These are phyloP conservation scores for Erpornis zantholeuca DNA, from an alignment of 2,113 vertebrate genomes.

Conservation along the genomic window DNA sequence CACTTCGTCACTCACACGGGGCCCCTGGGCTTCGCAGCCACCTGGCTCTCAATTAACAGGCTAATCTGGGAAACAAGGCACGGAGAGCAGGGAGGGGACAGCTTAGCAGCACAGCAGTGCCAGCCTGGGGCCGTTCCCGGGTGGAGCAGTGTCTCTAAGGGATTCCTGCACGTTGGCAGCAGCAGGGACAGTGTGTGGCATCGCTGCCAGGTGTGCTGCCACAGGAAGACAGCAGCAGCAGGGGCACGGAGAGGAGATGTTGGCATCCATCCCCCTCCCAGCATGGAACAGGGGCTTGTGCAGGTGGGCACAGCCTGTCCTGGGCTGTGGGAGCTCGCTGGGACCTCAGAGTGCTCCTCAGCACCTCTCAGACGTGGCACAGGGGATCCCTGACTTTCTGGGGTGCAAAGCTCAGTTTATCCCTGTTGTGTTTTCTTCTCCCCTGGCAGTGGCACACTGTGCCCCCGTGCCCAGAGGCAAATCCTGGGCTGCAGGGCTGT, in stretches of 20 bases:
- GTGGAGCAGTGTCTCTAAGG: background rate
- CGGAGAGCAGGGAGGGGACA: constrained; percentile 12
- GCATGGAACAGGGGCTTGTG: background rate
- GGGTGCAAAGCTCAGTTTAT: background rate
- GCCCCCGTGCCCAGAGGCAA: background rate
- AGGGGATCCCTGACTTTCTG: background rate
- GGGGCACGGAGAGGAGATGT: background rate
- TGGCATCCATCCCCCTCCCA: background rate
- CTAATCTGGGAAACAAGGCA: constrained; percentile 43
- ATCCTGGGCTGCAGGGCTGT: background rate
- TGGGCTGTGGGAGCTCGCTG: background rate
- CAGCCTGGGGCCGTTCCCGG: background rate
- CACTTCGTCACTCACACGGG: background rate
- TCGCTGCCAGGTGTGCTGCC: background rate
- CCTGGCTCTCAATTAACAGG: constrained; percentile 55
- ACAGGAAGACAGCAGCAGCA: background rate
- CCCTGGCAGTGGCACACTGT: background rate
- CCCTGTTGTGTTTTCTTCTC: background rate
- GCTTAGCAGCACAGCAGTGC: constrained; percentile 36
- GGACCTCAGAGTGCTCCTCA: background rate
- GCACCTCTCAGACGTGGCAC: background rate
- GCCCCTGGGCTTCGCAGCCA: background rate
- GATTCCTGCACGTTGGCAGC: background rate
- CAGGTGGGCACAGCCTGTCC: background rate
- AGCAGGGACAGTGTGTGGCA: background rate